Conservation (phyloP, 2,113 vertebrate genomes). For the Nicator chloris region DNA sequence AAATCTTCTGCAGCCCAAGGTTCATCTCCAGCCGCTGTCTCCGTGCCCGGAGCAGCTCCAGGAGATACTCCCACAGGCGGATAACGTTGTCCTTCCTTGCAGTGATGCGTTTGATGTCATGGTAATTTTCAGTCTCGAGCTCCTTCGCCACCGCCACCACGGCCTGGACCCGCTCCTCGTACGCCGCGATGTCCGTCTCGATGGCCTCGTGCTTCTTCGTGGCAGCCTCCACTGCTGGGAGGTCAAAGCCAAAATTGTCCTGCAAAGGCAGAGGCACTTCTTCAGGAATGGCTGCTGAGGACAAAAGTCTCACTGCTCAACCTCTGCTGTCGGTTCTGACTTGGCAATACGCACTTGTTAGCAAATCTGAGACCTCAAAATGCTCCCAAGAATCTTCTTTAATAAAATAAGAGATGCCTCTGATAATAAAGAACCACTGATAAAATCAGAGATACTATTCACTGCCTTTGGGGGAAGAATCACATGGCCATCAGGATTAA, state of each 20-base stretch:
- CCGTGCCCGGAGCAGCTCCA: constrained; percentile 90
- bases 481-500: not conserved
- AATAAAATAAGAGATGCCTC: not conserved
- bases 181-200: constrained; percentile 92
- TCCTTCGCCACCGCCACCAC: constrained; percentile 90
- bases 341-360: not conserved
- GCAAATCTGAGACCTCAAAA: not conserved
- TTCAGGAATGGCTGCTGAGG: not conserved
- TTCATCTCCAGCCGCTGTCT: constrained; percentile 91
- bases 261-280: constrained; percentile 39
- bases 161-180: constrained; percentile 92
- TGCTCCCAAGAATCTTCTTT: not conserved
- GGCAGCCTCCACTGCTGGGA: constrained; percentile 95
- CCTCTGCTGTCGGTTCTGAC: not conserved
- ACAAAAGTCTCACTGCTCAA: not conserved
- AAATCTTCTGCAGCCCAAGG: constrained; percentile 92
- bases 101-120: constrained; percentile 90
- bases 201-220: constrained; percentile 97
- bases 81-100: constrained; percentile 93
- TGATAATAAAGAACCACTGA: not conserved
- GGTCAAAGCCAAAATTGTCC: constrained; percentile 98
- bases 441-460: not conserved
- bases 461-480: not conserved
- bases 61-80: constrained; percentile 93
- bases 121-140: constrained; percentile 90